phyloP scores from a whole-genome alignment of 64 coral and sea anemone species.

The Catalaphyllia jardinei region DNA sequence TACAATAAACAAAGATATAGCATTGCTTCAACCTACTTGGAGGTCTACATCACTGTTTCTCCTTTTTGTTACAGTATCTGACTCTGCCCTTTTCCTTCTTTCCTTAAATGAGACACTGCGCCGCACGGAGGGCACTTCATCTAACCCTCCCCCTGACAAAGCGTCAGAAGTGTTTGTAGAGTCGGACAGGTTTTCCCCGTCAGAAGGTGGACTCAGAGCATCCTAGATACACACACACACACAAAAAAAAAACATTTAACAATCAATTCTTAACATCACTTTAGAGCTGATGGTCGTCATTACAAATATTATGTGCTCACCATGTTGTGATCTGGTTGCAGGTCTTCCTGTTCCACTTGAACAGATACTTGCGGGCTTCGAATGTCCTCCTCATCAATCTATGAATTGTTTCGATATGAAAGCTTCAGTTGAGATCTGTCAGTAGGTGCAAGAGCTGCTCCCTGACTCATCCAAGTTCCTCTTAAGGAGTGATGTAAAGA shows the following conservation, averaged over 20 bases:
- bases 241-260: background rate
- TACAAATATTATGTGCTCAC: slow-evolving; percentile 3
- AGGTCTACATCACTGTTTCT: slow-evolving; percentile 97
- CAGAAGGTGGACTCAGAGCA: slow-evolving; percentile 75
- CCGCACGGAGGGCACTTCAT: slow-evolving; percentile 61
- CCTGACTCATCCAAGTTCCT: too few relatives aligned
- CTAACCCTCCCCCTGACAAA: slow-evolving; percentile 22
- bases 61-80: slow-evolving; percentile 52
- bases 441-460: too few relatives aligned
- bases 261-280: too few relatives aligned
- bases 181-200: slow-evolving; percentile 86
- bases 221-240: too few relatives aligned
- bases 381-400: slow-evolving; percentile 4
- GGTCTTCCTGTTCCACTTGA: slow-evolving; percentile 1
- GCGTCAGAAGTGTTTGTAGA: slow-evolving; percentile 72
- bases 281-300: too few relatives aligned
- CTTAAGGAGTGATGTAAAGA: too few relatives aligned
- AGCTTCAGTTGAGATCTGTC: too few relatives aligned
- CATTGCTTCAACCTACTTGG: slow-evolving; percentile 47
- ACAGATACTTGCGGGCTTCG: background rate
- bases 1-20: too few relatives aligned
- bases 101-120: slow-evolving; percentile 98
- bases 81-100: slow-evolving; percentile 47
- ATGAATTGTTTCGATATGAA: background rate
- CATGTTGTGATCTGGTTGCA: slow-evolving; percentile 8